Conservation (phyloP, 2,888 invertebrate species). For the Thereva nobilitata region DNA sequence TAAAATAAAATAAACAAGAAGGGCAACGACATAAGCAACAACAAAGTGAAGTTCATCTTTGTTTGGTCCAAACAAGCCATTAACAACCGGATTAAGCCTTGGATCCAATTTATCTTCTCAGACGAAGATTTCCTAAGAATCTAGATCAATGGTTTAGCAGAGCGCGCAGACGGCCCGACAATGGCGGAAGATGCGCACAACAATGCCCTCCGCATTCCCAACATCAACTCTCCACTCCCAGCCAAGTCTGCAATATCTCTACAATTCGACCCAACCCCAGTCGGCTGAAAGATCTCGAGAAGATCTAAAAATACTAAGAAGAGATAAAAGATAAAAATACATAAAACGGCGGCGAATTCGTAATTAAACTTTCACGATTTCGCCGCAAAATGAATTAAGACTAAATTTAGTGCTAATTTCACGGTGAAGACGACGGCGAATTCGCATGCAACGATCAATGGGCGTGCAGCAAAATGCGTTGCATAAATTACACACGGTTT, state of each 20-base stretch:
- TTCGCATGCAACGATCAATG: neutral
- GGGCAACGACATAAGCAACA: neutral
- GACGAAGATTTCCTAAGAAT: constrained; percentile 20
- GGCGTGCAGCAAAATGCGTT: too few species aligned
- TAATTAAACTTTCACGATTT: constrained; percentile 34
- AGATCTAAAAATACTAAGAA: constrained; percentile 23
- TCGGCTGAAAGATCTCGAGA: neutral
- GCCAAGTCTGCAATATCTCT: too few species aligned
- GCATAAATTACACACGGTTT: too few species aligned
- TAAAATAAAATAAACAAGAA: neutral
- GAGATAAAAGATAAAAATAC: constrained; percentile 9
- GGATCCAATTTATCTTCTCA: constrained; percentile 16
- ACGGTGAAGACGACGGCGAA: neutral
- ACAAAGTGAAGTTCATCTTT: neutral
- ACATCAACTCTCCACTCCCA: too few species aligned
- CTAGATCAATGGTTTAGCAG: constrained; percentile 22
- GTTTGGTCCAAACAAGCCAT: neutral
- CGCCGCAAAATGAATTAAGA: constrained; percentile 24
- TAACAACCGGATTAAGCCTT: constrained; percentile 1
- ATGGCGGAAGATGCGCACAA: neutral
- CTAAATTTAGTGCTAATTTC: constrained; percentile 30
- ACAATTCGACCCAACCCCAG: too few species aligned
- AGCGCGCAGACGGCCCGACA: neutral
- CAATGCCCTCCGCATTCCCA: neutral
- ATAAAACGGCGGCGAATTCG: neutral